phyloP scores from a whole-genome alignment of 1,140 invertebrate genomes.

The Hyles vespertilio region DNA sequence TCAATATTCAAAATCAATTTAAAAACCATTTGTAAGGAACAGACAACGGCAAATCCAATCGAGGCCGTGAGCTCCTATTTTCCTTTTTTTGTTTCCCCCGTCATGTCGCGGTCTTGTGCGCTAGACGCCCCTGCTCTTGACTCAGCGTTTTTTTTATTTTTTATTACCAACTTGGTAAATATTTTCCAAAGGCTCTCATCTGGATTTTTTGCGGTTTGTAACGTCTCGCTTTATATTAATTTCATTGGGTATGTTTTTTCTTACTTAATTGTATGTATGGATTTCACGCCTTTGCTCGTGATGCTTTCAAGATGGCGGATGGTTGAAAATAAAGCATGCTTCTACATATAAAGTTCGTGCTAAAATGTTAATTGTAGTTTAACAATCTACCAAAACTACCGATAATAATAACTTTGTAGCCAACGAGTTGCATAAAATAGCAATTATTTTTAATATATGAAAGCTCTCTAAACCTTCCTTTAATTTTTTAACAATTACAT shows the following conservation, averaged over 20 bases:
- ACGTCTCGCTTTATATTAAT: conserved; percentile 5
- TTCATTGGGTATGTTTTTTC: conserved; percentile 11
- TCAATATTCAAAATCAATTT: conserved; percentile 72
- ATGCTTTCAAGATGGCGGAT: no score
- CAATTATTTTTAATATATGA: no score
- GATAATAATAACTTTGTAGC: no score
- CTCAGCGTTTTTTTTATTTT: conserved; percentile 71
- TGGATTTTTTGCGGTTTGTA: conserved; percentile 46
- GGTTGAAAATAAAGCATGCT: no score
- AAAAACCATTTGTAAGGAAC: conserved; percentile 72
- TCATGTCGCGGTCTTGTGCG: conserved; percentile 69
- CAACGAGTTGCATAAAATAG: no score
- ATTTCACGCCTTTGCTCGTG: no score
- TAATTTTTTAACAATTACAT: no score
- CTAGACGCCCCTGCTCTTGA: conserved; percentile 69
- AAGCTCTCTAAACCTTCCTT: no score
- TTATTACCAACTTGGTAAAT: conserved; percentile 71
- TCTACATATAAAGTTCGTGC: no score
- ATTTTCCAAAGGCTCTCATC: conserved; percentile 53
- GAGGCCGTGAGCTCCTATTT: conserved; percentile 57
- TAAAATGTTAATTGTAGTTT: no score
- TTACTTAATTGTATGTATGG: neutral
- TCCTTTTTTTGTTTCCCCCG: conserved; percentile 60
- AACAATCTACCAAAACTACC: no score
- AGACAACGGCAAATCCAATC: conserved; percentile 73